These are phyloP conservation scores for Poliocrania exsul DNA, from an alignment of 2,797 vertebrate genomes.

Conservation along the genomic window DNA sequence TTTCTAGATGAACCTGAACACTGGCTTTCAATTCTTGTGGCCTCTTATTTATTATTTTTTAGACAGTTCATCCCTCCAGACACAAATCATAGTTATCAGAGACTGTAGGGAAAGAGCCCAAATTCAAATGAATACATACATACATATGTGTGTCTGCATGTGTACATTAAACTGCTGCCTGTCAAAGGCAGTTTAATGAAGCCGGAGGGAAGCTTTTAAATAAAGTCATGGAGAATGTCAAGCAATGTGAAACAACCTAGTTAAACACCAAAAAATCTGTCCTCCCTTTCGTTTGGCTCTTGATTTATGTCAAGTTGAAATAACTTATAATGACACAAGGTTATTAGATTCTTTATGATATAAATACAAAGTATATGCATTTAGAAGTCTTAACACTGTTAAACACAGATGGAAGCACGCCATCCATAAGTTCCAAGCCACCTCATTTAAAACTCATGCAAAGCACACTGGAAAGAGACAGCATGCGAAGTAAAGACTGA, in stretches of 20 bases:
- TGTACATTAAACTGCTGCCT: conserved; percentile 45
- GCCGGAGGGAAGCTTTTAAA: conserved; percentile 60
- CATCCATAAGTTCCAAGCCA: not conserved
- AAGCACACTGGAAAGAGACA: not conserved
- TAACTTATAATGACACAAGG: conserved; percentile 45
- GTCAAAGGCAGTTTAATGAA: conserved; percentile 62
- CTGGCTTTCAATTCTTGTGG: conserved; percentile 32
- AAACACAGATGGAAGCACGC: conserved; percentile 38
- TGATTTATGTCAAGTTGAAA: conserved; percentile 59
- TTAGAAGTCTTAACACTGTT: conserved; percentile 36
- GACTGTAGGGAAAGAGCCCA: not conserved
- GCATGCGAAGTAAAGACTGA: not conserved
- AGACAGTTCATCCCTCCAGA: conserved; percentile 47
- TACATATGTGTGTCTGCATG: not conserved
- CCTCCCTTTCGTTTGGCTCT: conserved; percentile 45
- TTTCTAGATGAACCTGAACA: conserved; percentile 49
- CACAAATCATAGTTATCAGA: conserved; percentile 37
- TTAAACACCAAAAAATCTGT: conserved; percentile 59
- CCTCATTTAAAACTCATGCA: not conserved
- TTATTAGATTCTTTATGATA: conserved; percentile 36
- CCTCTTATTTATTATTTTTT: conserved; percentile 51
- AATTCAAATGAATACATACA: conserved; percentile 25
- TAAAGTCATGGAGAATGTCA: conserved; percentile 66
- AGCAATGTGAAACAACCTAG: conserved; percentile 30
- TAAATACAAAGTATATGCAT: conserved; percentile 25